phyloP scores from a whole-genome alignment of 2,113 vertebrate genomes.

The Nicator chloris region DNA sequence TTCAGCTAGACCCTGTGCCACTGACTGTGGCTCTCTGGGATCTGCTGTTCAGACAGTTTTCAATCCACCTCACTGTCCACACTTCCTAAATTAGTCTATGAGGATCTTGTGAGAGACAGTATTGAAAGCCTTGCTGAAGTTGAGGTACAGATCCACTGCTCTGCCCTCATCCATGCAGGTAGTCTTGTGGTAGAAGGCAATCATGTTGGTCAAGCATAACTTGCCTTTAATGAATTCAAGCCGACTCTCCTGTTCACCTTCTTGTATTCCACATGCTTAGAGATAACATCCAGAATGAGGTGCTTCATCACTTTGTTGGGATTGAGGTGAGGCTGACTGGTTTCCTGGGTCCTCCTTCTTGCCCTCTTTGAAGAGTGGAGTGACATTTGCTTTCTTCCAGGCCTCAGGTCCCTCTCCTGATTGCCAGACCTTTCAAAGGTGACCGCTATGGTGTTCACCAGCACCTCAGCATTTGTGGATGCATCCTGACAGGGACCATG shows the following conservation, averaged over 20 bases:
- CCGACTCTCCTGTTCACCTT: neutral
- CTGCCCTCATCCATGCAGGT: neutral
- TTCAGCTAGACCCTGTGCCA: neutral
- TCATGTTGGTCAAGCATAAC: neutral
- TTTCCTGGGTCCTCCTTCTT: neutral
- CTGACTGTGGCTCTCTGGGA: neutral
- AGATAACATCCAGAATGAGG: neutral
- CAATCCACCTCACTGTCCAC: neutral
- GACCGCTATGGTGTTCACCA: rapidly evolving
- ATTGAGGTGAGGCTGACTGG: neutral
- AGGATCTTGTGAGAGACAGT: neutral
- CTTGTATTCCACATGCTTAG: neutral
- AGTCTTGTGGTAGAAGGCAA: neutral
- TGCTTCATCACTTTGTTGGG: neutral
- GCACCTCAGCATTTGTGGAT: neutral
- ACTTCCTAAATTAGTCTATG: neutral
- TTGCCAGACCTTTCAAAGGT: neutral
- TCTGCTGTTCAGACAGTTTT: neutral
- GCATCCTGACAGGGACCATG: neutral
- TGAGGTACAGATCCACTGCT: neutral
- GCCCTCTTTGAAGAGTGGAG: neutral
- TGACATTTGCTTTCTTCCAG: neutral
- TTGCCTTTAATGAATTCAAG: neutral
- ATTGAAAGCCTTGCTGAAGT: neutral
- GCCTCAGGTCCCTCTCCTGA: neutral